Base-by-base conservation (phyloP, 2,888 invertebrate species). In the Tetragnatha montana region DNA sequence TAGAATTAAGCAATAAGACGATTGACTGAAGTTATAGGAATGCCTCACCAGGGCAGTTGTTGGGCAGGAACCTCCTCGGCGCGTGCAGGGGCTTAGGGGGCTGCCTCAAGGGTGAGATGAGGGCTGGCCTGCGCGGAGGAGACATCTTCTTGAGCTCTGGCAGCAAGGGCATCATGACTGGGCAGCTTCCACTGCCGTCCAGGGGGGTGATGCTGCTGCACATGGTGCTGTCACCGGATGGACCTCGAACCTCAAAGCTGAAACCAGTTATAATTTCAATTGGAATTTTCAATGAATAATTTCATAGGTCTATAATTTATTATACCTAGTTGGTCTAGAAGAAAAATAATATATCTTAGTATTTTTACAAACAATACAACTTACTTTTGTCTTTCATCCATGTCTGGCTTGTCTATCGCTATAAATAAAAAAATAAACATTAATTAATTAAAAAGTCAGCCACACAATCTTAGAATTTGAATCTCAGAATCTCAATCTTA, bases 341-440 rank as follows among this genome's bases (percentile, higher is more conserved):
- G 35, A 4, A 35, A 35, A 35, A 4, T 4, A 35, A 35, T 4
- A 35, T 35, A 4, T 35, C 4, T 35, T 35, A 35, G 4, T 35
- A 4, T 35, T 35, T 35, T 35, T 35, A 35, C 1, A 35, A 35
- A 2, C 35, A 35, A 35, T 35, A 35, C 35, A 35, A 87, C 90
- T 87, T 76, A 90, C 90, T 90, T 90, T 81, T 90, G 90, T 21
- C 87, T 87, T 87, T 90, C 90, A 49, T 90, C 90, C 83, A 90
- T 80, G 22, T 90, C 90, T 21, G 87, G 83, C 70, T 87, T 90
- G 35, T 90, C 90, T 51, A 90, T 90, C 10, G 90, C 90, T 90
- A 21, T 1, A 89, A 88, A 1, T 17, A 60, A 73, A 74, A 19
- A 82, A n/a, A 76, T 6, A 76, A 75, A 49, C 0, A 2, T 49